Percentiles rank a stretch among this genome's conserved stretches.
phyloP scores from a whole-genome alignment of 2,888 invertebrate species.

The Platycheirus albimanus region DNA sequence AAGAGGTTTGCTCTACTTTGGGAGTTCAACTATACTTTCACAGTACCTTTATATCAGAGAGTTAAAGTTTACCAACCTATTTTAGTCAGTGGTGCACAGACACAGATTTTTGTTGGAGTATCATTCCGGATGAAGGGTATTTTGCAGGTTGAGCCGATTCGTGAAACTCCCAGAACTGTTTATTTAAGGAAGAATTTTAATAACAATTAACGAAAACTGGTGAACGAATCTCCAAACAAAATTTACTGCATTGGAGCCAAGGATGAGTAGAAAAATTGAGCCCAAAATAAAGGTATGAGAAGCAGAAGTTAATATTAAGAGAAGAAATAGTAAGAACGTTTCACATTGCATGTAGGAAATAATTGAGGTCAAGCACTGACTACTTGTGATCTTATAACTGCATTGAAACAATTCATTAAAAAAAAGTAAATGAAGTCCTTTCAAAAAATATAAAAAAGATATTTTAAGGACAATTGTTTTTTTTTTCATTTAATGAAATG shows the following conservation, averaged over 20 bases:
- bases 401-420: no score
- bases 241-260: conserved; percentile 4
- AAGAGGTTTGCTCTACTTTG: conserved; percentile 42
- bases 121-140: conserved; percentile 11
- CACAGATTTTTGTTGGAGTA: conserved; percentile 28
- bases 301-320: no score
- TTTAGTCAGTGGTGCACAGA: background rate
- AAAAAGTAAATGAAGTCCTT: background rate
- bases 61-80: background rate
- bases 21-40: background rate
- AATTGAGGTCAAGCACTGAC: no score
- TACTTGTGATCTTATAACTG: no score
- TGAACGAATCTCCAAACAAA: background rate
- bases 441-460: background rate
- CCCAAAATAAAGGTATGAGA: background rate
- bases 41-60: background rate
- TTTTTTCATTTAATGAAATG: no score
- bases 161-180: background rate
- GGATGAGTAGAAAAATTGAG: background rate
- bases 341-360: no score
- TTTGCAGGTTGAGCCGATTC: conserved; percentile 12
- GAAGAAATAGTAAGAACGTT: no score
- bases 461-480: no score
- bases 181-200: background rate
- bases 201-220: conserved; percentile 12